Evolutionary conservation across 1,140 invertebrate species (phyloP), one percentile per base, ranked within the genome.

Genomic region (Zaprionus ornatus): DNA sequence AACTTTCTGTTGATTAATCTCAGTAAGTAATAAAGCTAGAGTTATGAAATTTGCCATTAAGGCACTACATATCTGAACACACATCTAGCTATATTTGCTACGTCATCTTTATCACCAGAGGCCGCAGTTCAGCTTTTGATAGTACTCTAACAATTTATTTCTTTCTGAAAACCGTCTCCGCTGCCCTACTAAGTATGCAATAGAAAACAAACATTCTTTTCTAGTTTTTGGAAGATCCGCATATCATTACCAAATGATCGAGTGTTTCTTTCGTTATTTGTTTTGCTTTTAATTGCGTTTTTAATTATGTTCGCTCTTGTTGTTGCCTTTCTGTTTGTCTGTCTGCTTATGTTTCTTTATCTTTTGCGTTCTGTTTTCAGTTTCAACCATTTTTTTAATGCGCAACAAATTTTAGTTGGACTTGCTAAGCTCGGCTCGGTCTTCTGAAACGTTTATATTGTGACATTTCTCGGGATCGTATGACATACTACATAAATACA

Each of bases 121-220:
- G 9, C 9, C 9, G 10, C 9, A 10, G 9, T 32, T 0, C 9
- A 29, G 0, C 27, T 29, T 29, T 32, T 10, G 9, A 9, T 32
- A 9, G 29, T 10, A 10, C 29, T 32, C 29, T 29, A 2, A 10
- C 9, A 10, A 9, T 29, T 29, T 29, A 9, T 29, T 29, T 29
- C 27, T 29, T 29, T 29, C 27, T 2, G 27, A 29, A 6, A 9
- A 55, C 35, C 7, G 13, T 40, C 6, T 2, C 4, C 2, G 21
- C 1, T 3, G 55, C 75, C 64, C 75, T 29, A 27, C 15, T 45
- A 78, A 78, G 60, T 78, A 78, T 78, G 75, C 75, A 78, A 74
- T n/a, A 59, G 27, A 73, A 67, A 45, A 9, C 12, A 45, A 32
- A 50, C 45, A 10, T 59, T 45, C 27, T 32, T 50, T 23, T 27